Base-by-base conservation (phyloP, 2,888 invertebrate genomes). In the Drosophila mulleri region DNA sequence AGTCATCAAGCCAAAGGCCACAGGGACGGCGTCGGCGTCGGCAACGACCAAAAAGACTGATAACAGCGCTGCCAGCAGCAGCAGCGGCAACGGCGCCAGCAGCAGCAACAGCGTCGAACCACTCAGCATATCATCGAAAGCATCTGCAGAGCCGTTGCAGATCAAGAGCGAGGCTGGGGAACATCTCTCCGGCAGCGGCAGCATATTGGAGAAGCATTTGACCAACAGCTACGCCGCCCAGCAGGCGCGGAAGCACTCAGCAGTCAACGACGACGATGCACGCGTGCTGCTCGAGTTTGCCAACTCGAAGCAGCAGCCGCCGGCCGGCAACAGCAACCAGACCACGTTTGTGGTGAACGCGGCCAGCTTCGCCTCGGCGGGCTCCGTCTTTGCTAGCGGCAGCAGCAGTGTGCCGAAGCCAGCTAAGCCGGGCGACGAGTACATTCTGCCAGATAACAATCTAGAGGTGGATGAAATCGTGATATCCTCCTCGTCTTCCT, bases 1-100 rank as follows among this genome's bases (percentile, higher is more conserved):
- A 63, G 87, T 93, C 71, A 93, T 93, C 59, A 93, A 93, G 81
- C 91, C 92, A 79, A 93, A 92, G 90, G 83, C 80, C 57, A 70
- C 80, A 16, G 63, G 66, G 42, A 60, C 73, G 47, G 44, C 70
- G 16, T 52, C 32, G 47, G 23, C 70, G n/a, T 52, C 32, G 16
- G 32, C 70, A 26, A 70, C 82, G 73, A 80, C 60, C 50, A 77
- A 81, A 78, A 85, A 83, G 83, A 89, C 83, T 80, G 82, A 79
- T 63, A 78, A 78, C 50, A 74, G 61, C 57, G 58, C 54, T 73
- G 70, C 59, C 72, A 59, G 69, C 58, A 61, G 63, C 75, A 72
- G 65, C 72, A 26, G 26, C 26, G 26, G 26, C 26, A 26, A 66
- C 61, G 60, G 63, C 74, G 70, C 63, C 72, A 57, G 66, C 63